A percentile compares a stretch with the other conserved stretches of the same genome.
Conservation (phyloP, 2,113 vertebrate species). For the Origma solitaria region DNA sequence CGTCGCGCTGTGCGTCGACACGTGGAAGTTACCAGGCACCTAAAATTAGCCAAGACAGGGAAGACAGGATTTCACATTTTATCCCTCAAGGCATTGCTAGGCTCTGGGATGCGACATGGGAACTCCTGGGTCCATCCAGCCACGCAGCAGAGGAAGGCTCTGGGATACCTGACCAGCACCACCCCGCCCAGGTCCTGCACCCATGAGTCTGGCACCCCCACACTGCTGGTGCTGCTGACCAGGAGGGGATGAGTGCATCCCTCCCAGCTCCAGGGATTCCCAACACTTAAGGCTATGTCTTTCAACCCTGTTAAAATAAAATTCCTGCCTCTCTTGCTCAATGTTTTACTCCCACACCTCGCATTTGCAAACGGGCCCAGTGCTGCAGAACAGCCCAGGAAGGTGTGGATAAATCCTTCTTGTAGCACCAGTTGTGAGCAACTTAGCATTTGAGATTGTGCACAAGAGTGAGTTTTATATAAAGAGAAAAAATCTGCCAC, state of each 20-base stretch:
- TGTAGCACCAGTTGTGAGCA: background rate
- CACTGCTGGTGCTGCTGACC: background rate
- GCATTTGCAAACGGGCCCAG: background rate
- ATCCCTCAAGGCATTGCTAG: background rate
- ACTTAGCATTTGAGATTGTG: background rate
- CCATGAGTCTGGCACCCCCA: background rate
- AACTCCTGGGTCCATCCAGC: background rate
- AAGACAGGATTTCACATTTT: constrained; percentile 43
- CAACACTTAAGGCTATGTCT: constrained; percentile 16
- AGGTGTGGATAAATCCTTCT: background rate
- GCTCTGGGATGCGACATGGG: background rate
- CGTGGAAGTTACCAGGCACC: constrained; percentile 98
- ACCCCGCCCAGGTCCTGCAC: background rate
- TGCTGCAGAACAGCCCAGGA: background rate
- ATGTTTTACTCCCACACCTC: background rate
- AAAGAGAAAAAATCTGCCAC: background rate
- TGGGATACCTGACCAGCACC: background rate
- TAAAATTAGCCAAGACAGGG: constrained; percentile 62
- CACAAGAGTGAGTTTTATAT: background rate
- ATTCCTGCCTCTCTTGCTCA: constrained; percentile 22
- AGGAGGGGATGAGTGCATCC: background rate
- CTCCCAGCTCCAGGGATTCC: background rate
- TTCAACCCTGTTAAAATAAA: constrained; percentile 6
- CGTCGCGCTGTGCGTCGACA: constrained; percentile 97
- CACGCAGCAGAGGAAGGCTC: background rate